Evolutionary conservation across 92 coral and sea anemone species (phyloP), one percentile per base, ranked within the genome.

Genomic region (Actinernus sp.): DNA sequence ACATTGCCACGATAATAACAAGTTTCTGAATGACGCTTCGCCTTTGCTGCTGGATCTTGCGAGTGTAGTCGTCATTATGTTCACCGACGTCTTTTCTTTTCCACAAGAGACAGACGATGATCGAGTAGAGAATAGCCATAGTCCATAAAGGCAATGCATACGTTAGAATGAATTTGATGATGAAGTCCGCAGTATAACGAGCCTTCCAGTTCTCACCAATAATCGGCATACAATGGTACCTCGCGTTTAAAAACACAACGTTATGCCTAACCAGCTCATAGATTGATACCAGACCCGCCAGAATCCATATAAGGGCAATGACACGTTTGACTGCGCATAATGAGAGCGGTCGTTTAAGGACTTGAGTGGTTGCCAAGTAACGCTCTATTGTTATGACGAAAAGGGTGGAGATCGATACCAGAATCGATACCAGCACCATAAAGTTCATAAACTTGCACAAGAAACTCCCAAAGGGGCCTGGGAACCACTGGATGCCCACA

Each of bases 361-460:
- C 69, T 14, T 67, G 64, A 3, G 71, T 50, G 27, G 74, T 77
- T 79, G 79, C 78, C 57, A 69, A 29, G 73, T 79, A 69, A 51
- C 86, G 79, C 62, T 79, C 86, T 22, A 79, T 43, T 9, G 86
- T 61, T 30, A 79, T 79, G 29, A 69, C 49, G 0, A 69, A 43
- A 16, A 79, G 51, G 21, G 86, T 79, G 16, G 72, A 32, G 23
- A 58, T 68, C n/a, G 86, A 79, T 1, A 79, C 64, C 14, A 55
- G 27, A 13, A 79, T 79, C 10, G 79, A 46, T 24, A 69, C 49
- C 6, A 54, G 31, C 0, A 79, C 16, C 14, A 79, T 12, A 20
- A 69, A 65, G 45, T 53, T n/a, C 20, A 43, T 20, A 41, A 59
- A 9, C 31, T 79, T 79, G 58, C 86, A 79, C 11, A 56, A 21